Evolutionary conservation across 2,113 vertebrate genomes (phyloP).

Genomic region (Elaphurus davidianus): DNA sequence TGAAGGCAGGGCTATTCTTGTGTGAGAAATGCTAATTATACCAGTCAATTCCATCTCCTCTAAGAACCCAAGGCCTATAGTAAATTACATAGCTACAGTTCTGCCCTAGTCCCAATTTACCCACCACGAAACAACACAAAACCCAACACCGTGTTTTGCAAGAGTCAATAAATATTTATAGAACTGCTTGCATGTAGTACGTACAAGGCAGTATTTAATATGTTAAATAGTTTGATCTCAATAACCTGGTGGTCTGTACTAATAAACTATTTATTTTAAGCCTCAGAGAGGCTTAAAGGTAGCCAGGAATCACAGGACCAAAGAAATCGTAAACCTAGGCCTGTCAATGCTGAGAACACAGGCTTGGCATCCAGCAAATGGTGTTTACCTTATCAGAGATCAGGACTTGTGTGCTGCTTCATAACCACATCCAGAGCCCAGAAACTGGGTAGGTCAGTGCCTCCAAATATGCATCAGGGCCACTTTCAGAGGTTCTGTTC

Average conservation of each 20-base stretch:
- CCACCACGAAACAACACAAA: not conserved
- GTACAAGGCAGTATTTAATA: not conserved
- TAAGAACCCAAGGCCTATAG: not conserved
- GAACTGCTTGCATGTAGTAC: not conserved
- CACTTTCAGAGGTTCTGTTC: not conserved
- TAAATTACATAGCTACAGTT: not conserved
- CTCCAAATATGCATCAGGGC: not conserved
- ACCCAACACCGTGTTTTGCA: not conserved
- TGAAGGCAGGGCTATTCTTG: not conserved
- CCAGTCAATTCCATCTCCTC: not conserved
- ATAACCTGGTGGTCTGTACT: not conserved
- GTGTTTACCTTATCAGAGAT: not conserved
- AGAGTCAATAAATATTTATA: not conserved
- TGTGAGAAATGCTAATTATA: not conserved
- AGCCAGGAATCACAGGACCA: not conserved
- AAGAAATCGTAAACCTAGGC: not conserved
- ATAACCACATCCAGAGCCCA: not conserved
- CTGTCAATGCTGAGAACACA: not conserved
- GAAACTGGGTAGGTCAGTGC: not conserved
- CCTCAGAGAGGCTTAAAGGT: not conserved
- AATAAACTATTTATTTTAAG: not conserved
- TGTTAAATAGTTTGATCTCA: not conserved
- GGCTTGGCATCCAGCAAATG: not conserved
- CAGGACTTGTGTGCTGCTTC: not conserved
- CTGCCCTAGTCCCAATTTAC: not conserved